Percentiles rank a stretch among this genome's conserved stretches.
These are phyloP conservation scores for Lacanobia oleracea DNA, from an alignment of 2,888 invertebrate species.

Conservation along the genomic window DNA sequence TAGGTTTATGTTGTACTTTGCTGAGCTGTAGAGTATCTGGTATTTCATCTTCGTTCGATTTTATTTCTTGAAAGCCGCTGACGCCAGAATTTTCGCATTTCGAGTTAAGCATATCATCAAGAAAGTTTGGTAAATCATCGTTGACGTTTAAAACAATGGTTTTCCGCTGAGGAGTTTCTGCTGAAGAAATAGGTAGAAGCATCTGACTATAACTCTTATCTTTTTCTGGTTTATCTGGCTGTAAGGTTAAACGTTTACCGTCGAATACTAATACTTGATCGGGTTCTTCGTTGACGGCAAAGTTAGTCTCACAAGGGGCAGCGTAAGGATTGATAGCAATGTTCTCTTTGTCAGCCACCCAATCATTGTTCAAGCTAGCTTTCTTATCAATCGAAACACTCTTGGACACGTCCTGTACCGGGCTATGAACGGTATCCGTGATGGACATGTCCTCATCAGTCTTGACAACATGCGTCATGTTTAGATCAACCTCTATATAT, in stretches of 20 bases:
- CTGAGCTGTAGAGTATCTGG: constrained; percentile 39
- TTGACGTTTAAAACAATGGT: constrained; percentile 79
- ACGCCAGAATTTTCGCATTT: constrained; percentile 49
- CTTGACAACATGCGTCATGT: constrained; percentile 75
- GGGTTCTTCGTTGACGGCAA: constrained; percentile 76
- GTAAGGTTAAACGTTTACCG: constrained; percentile 80
- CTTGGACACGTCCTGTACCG: constrained; percentile 78
- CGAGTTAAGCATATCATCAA: constrained; percentile 60
- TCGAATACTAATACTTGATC: constrained; percentile 84
- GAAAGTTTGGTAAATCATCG: constrained; percentile 82
- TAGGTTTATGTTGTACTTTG: constrained; percentile 37
- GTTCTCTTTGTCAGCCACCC: constrained; percentile 84
- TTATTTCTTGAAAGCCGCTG: constrained; percentile 32
- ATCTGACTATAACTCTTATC: constrained; percentile 65
- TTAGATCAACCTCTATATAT: constrained; percentile 84
- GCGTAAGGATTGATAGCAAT: constrained; percentile 82
- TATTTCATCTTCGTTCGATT: constrained; percentile 30
- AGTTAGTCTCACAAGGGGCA: constrained; percentile 77
- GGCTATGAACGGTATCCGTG: constrained; percentile 80
- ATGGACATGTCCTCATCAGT: constrained; percentile 84
- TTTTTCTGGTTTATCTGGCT: constrained; percentile 69
- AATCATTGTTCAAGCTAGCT: constrained; percentile 69
- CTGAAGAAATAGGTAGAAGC: constrained; percentile 53
- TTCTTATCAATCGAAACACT: constrained; percentile 68
- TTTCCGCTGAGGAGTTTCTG: constrained; percentile 72